phyloP scores from a whole-genome alignment of 2,888 invertebrate genomes.

The Caenorhabditis imperialis region DNA sequence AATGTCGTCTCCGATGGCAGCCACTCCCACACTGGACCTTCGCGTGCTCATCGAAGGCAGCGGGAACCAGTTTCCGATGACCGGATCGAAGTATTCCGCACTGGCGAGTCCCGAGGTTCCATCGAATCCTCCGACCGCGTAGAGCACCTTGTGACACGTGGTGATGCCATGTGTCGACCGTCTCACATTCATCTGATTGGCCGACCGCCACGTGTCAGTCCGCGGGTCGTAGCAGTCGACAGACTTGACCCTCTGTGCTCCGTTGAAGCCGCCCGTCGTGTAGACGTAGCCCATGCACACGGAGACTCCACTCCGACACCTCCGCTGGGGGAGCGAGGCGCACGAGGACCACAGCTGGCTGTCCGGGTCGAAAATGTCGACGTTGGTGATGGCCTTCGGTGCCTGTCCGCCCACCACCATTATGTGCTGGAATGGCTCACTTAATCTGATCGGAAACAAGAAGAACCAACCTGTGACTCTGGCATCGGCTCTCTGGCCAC shows the following conservation, averaged over 20 bases:
- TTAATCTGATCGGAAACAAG: not conserved
- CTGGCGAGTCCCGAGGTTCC: conserved; percentile 91
- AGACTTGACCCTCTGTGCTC: conserved; percentile 47
- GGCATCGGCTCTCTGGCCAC: conserved; percentile 48
- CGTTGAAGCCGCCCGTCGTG: conserved; percentile 59
- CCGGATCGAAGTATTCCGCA: conserved; percentile 82
- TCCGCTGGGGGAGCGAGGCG: conserved; percentile 52
- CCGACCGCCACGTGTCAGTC: conserved; percentile 50
- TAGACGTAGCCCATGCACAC: conserved; percentile 43
- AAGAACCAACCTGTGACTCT: conserved; percentile 36
- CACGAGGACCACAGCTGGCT: conserved; percentile 46
- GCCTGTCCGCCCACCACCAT: conserved; percentile 58
- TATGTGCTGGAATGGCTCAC: conserved; percentile 33
- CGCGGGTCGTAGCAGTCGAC: conserved; percentile 52
- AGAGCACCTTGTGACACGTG: conserved; percentile 93
- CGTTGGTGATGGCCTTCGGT: conserved; percentile 54
- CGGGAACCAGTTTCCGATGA: conserved; percentile 48
- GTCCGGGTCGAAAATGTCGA: conserved; percentile 56
- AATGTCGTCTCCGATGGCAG: conserved; percentile 93
- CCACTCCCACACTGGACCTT: conserved; percentile 96
- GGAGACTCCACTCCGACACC: conserved; percentile 56
- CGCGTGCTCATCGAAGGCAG: conserved; percentile 91
- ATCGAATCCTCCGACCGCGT: conserved; percentile 96
- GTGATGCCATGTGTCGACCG: conserved; percentile 88
- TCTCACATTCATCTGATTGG: conserved; percentile 44